These are phyloP conservation scores for Conchocele bisecta DNA, from an alignment of 2,888 invertebrate genomes.

Conservation along the genomic window DNA sequence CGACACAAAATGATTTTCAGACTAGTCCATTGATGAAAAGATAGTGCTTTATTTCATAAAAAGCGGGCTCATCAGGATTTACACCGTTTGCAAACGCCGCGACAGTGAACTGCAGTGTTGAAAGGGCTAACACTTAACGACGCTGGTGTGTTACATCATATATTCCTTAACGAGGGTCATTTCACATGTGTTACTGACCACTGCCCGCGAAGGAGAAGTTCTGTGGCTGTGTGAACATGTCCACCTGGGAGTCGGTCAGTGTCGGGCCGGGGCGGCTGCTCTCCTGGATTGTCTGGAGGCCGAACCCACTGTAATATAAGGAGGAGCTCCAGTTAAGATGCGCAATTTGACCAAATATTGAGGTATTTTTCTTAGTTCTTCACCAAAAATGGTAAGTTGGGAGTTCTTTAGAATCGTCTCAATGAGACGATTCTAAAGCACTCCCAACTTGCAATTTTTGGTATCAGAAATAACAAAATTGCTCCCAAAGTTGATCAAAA, in stretches of 20 bases:
- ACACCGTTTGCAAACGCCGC: background rate
- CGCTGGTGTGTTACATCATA: background rate
- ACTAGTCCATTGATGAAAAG: no score
- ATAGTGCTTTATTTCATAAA: no score
- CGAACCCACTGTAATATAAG: conserved; percentile 68
- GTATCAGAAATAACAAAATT: no score
- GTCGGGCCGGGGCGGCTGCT: conserved; percentile 55
- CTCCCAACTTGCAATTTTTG: no score
- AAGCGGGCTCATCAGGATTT: background rate
- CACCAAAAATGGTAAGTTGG: no score
- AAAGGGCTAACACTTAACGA: background rate
- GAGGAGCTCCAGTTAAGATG: no score
- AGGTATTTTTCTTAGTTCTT: no score
- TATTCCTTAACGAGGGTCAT: background rate
- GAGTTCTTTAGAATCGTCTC: no score
- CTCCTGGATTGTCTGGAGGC: conserved; percentile 73
- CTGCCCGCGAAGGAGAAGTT: conserved; percentile 51
- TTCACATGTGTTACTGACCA: conserved; percentile 21
- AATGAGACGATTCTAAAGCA: no score
- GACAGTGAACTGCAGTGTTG: background rate
- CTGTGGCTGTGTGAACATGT: conserved; percentile 56
- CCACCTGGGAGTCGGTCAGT: conserved; percentile 53
- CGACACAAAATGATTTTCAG: no score
- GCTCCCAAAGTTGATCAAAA: no score
- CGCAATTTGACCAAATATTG: no score